A percentile compares a stretch with the other conserved stretches of the same genome.
Conservation (phyloP, 2,113 vertebrate species). For the Phyllostomus discolor region DNA sequence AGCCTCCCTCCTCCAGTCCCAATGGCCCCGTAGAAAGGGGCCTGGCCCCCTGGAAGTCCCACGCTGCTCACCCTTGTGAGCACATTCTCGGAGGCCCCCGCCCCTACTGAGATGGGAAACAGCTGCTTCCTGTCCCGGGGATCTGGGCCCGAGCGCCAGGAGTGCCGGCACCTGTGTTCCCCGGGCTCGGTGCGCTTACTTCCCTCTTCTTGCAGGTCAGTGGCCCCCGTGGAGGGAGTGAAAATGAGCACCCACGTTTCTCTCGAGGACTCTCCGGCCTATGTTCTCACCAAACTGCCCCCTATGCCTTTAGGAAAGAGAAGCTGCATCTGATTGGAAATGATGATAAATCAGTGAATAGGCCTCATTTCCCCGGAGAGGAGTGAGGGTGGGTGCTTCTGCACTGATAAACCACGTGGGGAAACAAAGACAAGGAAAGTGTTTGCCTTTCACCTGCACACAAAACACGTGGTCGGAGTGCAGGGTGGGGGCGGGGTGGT, state of each 20-base stretch:
- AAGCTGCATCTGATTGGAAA: not conserved
- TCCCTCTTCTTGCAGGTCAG: not conserved
- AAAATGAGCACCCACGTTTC: not conserved
- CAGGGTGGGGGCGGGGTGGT: accelerated
- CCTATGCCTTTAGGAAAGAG: not conserved
- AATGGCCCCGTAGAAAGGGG: not conserved
- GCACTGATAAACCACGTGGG: not conserved
- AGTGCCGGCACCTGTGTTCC: not conserved
- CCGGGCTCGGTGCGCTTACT: not conserved
- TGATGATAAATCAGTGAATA: not conserved
- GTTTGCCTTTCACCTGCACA: accelerated
- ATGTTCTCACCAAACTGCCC: not conserved
- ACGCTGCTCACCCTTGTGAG: not conserved
- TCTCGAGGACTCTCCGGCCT: not conserved
- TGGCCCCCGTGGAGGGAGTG: not conserved
- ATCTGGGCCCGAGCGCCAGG: not conserved
- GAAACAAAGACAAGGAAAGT: not conserved
- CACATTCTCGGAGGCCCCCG: not conserved
- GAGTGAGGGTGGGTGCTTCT: no score
- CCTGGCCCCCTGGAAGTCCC: accelerated
- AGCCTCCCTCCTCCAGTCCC: not conserved
- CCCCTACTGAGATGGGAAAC: not conserved
- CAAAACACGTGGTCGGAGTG: not conserved
- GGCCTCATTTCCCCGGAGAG: not conserved
- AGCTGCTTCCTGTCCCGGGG: not conserved